A percentile compares a stretch with the other conserved stretches of the same genome.
These are phyloP conservation scores for Nymphalis io DNA, from an alignment of 1,140 invertebrate species.

Conservation along the genomic window DNA sequence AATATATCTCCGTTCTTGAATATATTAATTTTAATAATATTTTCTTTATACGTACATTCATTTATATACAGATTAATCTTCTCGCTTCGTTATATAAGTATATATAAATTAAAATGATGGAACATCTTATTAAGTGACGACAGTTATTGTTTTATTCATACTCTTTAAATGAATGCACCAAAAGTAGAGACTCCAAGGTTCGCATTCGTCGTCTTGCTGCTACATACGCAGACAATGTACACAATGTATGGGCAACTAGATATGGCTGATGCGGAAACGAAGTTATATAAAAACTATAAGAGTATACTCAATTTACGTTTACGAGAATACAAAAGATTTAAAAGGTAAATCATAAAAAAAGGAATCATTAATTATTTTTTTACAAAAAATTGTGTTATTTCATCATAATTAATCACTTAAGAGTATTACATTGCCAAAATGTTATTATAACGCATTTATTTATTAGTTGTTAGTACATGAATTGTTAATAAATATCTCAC, in stretches of 20 bases:
- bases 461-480: no score
- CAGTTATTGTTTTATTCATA: constrained; percentile 34
- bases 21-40: neutral
- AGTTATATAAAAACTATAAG: neutral
- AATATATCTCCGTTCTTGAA: neutral
- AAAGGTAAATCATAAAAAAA: no score
- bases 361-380: no score
- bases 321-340: no score
- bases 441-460: no score
- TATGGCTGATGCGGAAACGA: neutral
- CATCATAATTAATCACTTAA: no score
- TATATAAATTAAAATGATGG: constrained; percentile 14
- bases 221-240: neutral
- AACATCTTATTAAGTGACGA: constrained; percentile 29
- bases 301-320: no score
- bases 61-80: neutral
- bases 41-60: neutral
- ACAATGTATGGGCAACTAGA: neutral
- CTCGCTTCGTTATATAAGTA: constrained; percentile 3
- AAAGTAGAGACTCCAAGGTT: constrained; percentile 28
- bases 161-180: constrained; percentile 27
- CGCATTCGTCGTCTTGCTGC: neutral
- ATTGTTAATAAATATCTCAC: no score
- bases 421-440: no score
- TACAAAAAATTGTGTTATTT: no score